A percentile compares a stretch with the other conserved stretches of the same genome.
Evolutionary conservation across 2,888 invertebrate genomes (phyloP).

Genomic region (Hermodice carunculata): DNA sequence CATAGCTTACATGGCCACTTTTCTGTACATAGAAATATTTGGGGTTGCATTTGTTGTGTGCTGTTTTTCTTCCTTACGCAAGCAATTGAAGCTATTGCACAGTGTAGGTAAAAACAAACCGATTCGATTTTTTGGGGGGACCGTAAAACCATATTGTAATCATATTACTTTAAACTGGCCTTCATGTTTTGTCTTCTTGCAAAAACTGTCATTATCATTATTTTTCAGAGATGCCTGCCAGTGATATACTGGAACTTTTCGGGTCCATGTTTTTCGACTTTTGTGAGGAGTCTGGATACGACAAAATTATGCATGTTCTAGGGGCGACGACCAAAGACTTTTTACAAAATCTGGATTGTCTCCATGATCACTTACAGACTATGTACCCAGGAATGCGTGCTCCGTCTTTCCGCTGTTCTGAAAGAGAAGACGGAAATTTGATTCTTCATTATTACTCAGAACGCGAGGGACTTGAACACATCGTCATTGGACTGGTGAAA

Average conservation of each 20-base stretch:
- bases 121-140: no score
- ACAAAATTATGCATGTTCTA: slow-evolving; percentile 91
- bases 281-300: slow-evolving; percentile 95
- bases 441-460: slow-evolving; percentile 96
- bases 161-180: no score
- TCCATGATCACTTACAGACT: slow-evolving; percentile 94
- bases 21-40: no score
- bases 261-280: slow-evolving; percentile 96
- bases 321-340: slow-evolving; percentile 95
- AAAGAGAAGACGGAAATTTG: slow-evolving; percentile 88
- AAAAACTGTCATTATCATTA: no score
- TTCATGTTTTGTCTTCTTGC: no score
- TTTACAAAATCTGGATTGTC: slow-evolving; percentile 92
- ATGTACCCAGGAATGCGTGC: slow-evolving; percentile 82
- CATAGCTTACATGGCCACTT: no score
- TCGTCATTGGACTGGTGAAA: slow-evolving; percentile 97
- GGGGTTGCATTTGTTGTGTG: no score
- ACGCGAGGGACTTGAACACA: slow-evolving; percentile 92
- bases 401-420: slow-evolving; percentile 95
- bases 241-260: slow-evolving; percentile 89
- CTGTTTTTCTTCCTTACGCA: no score
- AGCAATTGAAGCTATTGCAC: no score
- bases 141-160: no score
- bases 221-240: slow-evolving; percentile 88
- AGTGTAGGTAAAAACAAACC: no score